Evolutionary conservation across 2,113 vertebrate species (phyloP).

Genomic region (Labeo rohita): DNA sequence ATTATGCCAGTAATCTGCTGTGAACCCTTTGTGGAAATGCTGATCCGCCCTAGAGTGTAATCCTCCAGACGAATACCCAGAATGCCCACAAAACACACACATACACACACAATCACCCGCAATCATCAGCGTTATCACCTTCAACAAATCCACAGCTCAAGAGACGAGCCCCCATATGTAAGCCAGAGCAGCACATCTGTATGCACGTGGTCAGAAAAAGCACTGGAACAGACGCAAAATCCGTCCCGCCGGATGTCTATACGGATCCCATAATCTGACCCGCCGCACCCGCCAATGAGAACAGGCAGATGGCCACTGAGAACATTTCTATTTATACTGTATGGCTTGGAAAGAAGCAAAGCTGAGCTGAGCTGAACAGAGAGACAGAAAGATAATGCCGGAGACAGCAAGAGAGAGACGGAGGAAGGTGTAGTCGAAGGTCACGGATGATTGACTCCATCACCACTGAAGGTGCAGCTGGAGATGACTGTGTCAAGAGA

Average conservation of each 20-base stretch:
- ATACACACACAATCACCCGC: neutral
- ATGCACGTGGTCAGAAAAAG: neutral
- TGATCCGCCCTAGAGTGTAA: neutral
- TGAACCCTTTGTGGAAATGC: neutral
- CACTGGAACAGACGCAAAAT: slow-evolving; percentile 7
- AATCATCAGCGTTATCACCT: neutral
- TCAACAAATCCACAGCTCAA: slow-evolving; percentile 1
- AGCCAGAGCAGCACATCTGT: slow-evolving; percentile 23
- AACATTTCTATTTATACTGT: slow-evolving; percentile 39
- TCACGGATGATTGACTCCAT: slow-evolving; percentile 46
- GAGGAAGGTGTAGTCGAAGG: slow-evolving; percentile 26
- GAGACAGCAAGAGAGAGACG: slow-evolving; percentile 12
- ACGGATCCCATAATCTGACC: slow-evolving; percentile 49
- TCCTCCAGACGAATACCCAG: slow-evolving; percentile 4
- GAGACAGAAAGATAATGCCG: neutral
- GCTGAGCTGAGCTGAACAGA: neutral
- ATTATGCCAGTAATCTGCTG: neutral
- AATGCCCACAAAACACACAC: slow-evolving; percentile 9
- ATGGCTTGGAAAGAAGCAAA: slow-evolving; percentile 26
- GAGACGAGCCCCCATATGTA: neutral
- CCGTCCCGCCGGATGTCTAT: neutral
- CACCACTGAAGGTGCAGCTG: slow-evolving; percentile 24
- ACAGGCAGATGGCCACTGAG: slow-evolving; percentile 45
- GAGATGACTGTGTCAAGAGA: slow-evolving; percentile 41
- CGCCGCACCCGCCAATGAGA: neutral